A percentile compares a stretch with the other conserved stretches of the same genome.
Evolutionary conservation across 2,888 invertebrate species (phyloP).

Genomic region (Mythimna vitellina): DNA sequence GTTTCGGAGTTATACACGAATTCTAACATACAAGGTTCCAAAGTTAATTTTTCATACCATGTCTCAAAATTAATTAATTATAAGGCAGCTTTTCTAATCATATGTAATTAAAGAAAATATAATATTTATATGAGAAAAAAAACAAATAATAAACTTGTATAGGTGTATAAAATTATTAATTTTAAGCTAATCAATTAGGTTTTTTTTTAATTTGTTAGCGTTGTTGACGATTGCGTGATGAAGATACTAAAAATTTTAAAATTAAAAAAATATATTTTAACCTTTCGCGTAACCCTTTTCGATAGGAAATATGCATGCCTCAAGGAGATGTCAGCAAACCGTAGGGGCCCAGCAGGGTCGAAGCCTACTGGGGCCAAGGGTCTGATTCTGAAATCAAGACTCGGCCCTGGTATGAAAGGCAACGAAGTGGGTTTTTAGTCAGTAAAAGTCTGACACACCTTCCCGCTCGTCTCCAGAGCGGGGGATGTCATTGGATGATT

Average conservation of each 20-base stretch:
- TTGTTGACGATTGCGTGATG: not conserved
- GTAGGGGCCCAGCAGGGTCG: too few species aligned
- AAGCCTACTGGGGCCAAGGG: too few species aligned
- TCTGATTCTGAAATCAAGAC: too few species aligned
- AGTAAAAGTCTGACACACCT: too few species aligned
- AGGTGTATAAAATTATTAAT: constrained; percentile 59
- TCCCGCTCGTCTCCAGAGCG: too few species aligned
- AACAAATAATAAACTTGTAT: constrained; percentile 52
- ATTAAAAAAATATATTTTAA: too few species aligned
- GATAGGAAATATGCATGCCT: too few species aligned
- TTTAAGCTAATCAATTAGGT: constrained; percentile 40
- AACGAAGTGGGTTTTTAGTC: too few species aligned
- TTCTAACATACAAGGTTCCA: constrained; percentile 4
- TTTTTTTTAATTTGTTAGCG: constrained; percentile 35
- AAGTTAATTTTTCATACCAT: constrained; percentile 22
- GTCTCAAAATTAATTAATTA: constrained; percentile 34
- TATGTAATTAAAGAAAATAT: constrained; percentile 50
- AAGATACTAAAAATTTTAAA: not conserved
- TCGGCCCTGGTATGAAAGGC: too few species aligned
- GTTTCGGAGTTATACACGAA: constrained; percentile 9
- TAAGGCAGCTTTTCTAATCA: constrained; percentile 61
- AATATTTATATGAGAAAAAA: constrained; percentile 60
- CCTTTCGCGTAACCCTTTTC: not conserved
- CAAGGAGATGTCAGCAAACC: too few species aligned
- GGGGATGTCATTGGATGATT: too few species aligned